Percentiles rank a stretch among this genome's conserved stretches.
Evolutionary conservation across 2,888 invertebrate genomes (phyloP).

Genomic region (Heteromyza rotundicornis): DNA sequence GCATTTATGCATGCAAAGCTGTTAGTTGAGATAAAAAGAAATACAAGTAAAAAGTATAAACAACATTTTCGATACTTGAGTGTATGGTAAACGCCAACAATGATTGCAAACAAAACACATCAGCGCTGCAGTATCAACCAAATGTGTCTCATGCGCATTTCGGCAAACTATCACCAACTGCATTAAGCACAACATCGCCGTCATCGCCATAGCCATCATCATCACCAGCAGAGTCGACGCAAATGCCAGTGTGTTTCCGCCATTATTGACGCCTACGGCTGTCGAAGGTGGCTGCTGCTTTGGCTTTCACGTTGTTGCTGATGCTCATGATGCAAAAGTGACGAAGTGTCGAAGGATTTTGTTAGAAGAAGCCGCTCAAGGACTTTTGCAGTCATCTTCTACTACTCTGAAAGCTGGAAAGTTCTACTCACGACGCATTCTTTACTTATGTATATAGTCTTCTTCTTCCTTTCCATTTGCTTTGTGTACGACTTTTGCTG

Average conservation of each 20-base stretch:
- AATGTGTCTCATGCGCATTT: too few relatives aligned
- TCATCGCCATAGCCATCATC: slow-evolving; percentile 11
- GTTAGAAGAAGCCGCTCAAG: slow-evolving; percentile 51
- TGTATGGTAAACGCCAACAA: neutral
- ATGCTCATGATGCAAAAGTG: neutral
- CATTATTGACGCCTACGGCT: neutral
- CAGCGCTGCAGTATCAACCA: too few relatives aligned
- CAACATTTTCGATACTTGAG: neutral
- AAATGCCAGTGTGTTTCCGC: neutral
- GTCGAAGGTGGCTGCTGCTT: neutral
- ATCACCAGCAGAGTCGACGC: neutral
- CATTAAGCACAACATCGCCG: slow-evolving; percentile 41
- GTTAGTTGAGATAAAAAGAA: too few relatives aligned
- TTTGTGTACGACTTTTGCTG: too few relatives aligned
- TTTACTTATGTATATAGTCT: too few relatives aligned
- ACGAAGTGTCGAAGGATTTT: slow-evolving; percentile 35
- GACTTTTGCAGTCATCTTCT: too few relatives aligned
- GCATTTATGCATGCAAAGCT: neutral
- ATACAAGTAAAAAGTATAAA: neutral
- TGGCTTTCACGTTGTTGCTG: neutral
- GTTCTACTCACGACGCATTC: too few relatives aligned
- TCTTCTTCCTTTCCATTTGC: too few relatives aligned
- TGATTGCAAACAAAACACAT: too few relatives aligned
- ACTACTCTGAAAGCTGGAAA: too few relatives aligned
- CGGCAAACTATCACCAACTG: slow-evolving; percentile 21